Conservation (phyloP, 1,140 invertebrate genomes). For the Asobara japonica region DNA sequence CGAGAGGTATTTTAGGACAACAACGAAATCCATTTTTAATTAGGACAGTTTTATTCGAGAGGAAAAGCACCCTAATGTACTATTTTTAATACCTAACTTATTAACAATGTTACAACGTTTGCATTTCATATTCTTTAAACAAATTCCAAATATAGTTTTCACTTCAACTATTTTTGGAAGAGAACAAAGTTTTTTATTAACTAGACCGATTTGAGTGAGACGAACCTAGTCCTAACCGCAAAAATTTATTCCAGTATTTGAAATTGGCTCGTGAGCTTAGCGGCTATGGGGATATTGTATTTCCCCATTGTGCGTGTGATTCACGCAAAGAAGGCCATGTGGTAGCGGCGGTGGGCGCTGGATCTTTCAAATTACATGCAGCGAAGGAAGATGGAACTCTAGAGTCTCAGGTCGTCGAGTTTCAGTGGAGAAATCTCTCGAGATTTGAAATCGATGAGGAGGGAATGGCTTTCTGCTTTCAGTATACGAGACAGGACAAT, state of each 20-base stretch:
- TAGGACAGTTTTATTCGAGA: too few species aligned
- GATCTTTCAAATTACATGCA: slow-evolving; percentile 85
- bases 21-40: too few species aligned
- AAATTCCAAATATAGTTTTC: too few species aligned
- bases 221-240: too few species aligned
- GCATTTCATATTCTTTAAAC: too few species aligned
- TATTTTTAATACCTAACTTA: too few species aligned
- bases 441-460: slow-evolving; percentile 92
- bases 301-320: slow-evolving; percentile 96
- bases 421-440: slow-evolving; percentile 83
- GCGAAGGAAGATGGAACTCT: slow-evolving; percentile 87
- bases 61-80: too few species aligned
- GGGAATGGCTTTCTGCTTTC: slow-evolving; percentile 88
- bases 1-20: too few species aligned
- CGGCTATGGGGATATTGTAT: slow-evolving; percentile 92
- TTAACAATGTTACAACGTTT: too few species aligned
- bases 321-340: slow-evolving; percentile 93
- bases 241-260: slow-evolving; percentile 76
- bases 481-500: slow-evolving; percentile 82
- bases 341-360: slow-evolving; percentile 79
- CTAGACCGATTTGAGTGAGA: too few species aligned
- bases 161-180: too few species aligned
- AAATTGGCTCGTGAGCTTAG: slow-evolving; percentile 85
- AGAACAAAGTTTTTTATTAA: too few species aligned
- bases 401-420: slow-evolving; percentile 87